Percentiles rank a stretch among this genome's conserved stretches.
These are phyloP conservation scores for Xestia ashworthii DNA, from an alignment of 2,888 invertebrate species.

Conservation along the genomic window DNA sequence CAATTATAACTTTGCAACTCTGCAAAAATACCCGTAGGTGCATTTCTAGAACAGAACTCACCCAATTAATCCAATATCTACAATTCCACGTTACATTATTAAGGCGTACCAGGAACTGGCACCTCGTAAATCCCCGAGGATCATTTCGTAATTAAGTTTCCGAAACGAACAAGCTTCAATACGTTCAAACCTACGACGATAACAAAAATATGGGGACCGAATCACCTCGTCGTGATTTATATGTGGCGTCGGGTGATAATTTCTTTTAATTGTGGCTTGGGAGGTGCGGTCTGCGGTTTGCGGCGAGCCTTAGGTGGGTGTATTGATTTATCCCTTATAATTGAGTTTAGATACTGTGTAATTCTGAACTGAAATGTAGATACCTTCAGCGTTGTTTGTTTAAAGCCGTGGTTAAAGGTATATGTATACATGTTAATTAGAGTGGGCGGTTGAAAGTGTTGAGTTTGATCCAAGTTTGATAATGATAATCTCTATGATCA, in stretches of 20 bases:
- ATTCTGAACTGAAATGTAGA: conserved; percentile 25
- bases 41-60: not conserved
- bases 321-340: conserved; percentile 50
- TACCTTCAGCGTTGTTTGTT: conserved; percentile 7
- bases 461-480: not conserved
- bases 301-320: conserved; percentile 54
- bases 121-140: conserved; percentile 66
- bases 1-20: no score
- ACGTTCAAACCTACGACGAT: conserved; percentile 53
- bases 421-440: not conserved
- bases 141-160: conserved; percentile 69
- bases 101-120: conserved; percentile 57
- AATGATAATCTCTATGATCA: no score
- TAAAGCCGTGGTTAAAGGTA: not conserved
- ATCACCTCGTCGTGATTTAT: conserved; percentile 62
- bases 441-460: not conserved
- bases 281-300: conserved; percentile 64
- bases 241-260: conserved; percentile 55
- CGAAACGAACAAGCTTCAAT: conserved; percentile 52
- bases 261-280: conserved; percentile 64
- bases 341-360: conserved; percentile 45
- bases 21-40: no score
- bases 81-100: conserved; percentile 61
- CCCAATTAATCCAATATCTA: conserved; percentile 55
- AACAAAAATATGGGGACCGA: conserved; percentile 65